Base-by-base conservation (phyloP, 2,113 vertebrate species). In the Thunnus maccoyii region DNA sequence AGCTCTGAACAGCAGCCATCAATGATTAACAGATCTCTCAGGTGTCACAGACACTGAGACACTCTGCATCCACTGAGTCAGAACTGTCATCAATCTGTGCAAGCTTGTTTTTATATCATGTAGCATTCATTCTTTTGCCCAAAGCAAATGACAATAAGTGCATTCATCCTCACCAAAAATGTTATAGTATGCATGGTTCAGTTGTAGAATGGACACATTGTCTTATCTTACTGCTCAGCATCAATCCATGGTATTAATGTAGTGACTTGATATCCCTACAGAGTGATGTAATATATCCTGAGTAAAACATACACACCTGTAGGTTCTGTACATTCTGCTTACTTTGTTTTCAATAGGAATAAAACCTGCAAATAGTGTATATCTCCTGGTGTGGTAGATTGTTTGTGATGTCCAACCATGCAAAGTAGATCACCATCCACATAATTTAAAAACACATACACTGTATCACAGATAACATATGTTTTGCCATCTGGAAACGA, bases 11-110 rank as follows among this genome's bases (percentile, higher is more conserved):
- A 76, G 32, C 56, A 56, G 3, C 5, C 0, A 50, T 22, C 75
- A 86, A 72, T 88, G 51, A 88, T 88, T 85, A 69, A 76, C 75
- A 36, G n/a, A 52, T 52, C 71, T 56, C n/a, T 27, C 3, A 50
- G 52, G 51, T 48, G 55, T 76, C 58, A 47, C 60, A 16, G 50
- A 57, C 27, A 79, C 69, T 18, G 44, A 70, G 41, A 41, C 14
- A 25, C 32, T 50, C 22, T 17, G 52, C 6, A 41, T 9, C 36
- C 36, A 41, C 9, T 41, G 7, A 41, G 8, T 41, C 36, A 41
- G 36, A 41, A 41, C 36, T 9, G 27, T 30, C 4, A 30, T 30
- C 27, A 30, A 2, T 30, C 27, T 30, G 36, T 7, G 8, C 36
- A 41, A 41, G 36, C 36, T 41, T 41, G 8, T 9, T 27, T 55